phyloP scores from a whole-genome alignment of 2,888 invertebrate genomes.

The Macrosiphum euphorbiae region DNA sequence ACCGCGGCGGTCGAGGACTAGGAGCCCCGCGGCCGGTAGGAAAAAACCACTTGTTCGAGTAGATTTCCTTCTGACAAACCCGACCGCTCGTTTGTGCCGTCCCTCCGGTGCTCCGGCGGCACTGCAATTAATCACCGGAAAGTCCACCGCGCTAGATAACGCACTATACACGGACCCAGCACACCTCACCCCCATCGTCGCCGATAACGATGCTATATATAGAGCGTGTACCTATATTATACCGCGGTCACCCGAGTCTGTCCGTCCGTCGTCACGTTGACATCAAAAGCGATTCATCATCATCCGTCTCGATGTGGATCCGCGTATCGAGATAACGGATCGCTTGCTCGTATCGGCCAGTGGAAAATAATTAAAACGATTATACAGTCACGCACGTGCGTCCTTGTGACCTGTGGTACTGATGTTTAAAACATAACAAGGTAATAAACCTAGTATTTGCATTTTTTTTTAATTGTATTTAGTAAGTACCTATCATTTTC shows the following conservation, averaged over 20 bases:
- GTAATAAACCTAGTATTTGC: neutral
- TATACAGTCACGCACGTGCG: neutral
- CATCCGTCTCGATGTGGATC: neutral
- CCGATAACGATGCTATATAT: neutral
- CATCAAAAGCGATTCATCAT: neutral
- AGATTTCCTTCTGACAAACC: neutral
- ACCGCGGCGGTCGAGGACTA: neutral
- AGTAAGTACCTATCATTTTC: neutral
- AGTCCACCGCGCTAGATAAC: neutral
- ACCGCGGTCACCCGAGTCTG: neutral
- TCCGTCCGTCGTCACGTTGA: neutral
- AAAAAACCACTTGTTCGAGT: slow-evolving; percentile 56
- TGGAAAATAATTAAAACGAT: neutral
- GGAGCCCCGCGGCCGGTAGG: too few species aligned
- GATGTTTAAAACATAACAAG: neutral
- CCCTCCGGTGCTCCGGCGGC: neutral
- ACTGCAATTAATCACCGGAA: slow-evolving; percentile 14
- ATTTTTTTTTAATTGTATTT: neutral
- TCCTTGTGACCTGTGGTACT: neutral
- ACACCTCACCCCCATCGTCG: neutral
- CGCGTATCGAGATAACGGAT: neutral
- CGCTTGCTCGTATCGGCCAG: neutral
- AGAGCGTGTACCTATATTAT: neutral
- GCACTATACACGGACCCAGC: neutral
- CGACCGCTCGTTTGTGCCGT: neutral